phyloP scores from a whole-genome alignment of 2,888 invertebrate species.

The Anagyrus pseudococci region DNA sequence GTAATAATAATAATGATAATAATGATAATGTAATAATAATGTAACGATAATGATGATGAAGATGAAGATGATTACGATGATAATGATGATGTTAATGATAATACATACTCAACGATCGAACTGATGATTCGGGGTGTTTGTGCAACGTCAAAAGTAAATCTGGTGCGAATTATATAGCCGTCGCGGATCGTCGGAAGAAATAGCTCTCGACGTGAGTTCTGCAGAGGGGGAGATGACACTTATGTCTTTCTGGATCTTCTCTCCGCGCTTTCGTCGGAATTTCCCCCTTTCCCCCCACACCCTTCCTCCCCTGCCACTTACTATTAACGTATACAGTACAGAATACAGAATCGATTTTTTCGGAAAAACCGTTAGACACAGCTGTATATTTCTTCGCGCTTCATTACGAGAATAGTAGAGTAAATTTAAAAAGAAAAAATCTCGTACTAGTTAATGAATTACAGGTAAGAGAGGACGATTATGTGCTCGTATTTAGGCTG shows the following conservation, averaged over 20 bases:
- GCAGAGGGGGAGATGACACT: constrained; percentile 22
- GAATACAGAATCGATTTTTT: constrained; percentile 35
- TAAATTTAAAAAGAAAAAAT: constrained; percentile 18
- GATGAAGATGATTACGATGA: too few relatives aligned
- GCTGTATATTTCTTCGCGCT: constrained; percentile 43
- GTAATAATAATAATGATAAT: neutral
- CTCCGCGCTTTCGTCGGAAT: constrained; percentile 36
- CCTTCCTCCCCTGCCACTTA: too few relatives aligned
- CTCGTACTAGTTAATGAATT: constrained; percentile 35
- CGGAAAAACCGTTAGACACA: constrained; percentile 37
- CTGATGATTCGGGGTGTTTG: constrained; percentile 37
- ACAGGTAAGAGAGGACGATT: constrained; percentile 17
- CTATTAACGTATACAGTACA: constrained; percentile 26
- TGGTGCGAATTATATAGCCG: constrained; percentile 19
- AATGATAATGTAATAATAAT: too few relatives aligned
- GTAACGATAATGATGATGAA: too few relatives aligned
- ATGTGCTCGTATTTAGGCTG: constrained; percentile 29
- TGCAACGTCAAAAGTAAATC: constrained; percentile 35
- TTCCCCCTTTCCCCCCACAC: too few relatives aligned
- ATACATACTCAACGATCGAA: constrained; percentile 41
- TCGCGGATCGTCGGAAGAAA: constrained; percentile 16
- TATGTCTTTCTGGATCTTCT: constrained; percentile 31
- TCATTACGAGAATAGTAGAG: constrained; percentile 33
- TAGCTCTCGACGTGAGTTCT: constrained; percentile 14
- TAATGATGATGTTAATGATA: too few relatives aligned